These are phyloP conservation scores for Protobothrops mucrosquamatus DNA, from an alignment of 2,113 vertebrate species.

Conservation along the genomic window DNA sequence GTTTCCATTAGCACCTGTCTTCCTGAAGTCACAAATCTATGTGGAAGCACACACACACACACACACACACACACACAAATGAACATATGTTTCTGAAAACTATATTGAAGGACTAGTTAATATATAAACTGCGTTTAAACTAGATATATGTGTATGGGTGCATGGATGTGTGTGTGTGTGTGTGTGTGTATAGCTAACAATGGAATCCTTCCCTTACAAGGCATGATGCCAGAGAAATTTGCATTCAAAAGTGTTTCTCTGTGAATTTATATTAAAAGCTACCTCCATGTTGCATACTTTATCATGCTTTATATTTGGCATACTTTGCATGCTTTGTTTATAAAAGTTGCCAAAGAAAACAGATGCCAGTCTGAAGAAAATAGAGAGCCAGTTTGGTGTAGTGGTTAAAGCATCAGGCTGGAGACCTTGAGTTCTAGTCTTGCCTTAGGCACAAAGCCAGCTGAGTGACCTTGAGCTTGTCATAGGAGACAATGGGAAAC, in stretches of 20 bases:
- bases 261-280: background rate
- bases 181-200: background rate
- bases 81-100: background rate
- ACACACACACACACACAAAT: background rate
- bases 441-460: background rate
- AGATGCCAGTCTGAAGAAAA: background rate
- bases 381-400: background rate
- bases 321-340: background rate
- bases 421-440: background rate
- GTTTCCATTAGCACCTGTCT: background rate
- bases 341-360: background rate
- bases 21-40: background rate
- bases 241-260: background rate
- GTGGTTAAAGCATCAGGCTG: background rate
- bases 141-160: background rate
- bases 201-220: background rate
- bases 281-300: background rate
- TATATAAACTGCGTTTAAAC: background rate
- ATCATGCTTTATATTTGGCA: background rate
- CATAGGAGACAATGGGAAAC: background rate
- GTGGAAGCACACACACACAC: accelerated
- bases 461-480: background rate
- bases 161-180: background rate
- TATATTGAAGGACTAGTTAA: background rate
- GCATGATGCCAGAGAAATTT: background rate